These are phyloP conservation scores for Rhopalosiphum maidis DNA, from an alignment of 1,140 invertebrate species.

Conservation along the genomic window DNA sequence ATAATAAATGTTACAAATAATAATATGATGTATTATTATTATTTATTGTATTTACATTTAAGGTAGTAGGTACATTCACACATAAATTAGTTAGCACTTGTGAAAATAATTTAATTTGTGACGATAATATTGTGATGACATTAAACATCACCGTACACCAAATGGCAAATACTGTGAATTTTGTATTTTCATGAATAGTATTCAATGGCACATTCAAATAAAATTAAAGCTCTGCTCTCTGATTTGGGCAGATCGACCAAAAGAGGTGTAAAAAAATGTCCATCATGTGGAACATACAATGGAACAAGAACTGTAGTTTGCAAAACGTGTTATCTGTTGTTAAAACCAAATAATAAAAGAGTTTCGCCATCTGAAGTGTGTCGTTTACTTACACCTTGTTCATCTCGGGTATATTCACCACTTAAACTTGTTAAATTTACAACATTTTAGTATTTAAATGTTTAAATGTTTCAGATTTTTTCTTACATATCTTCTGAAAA, in stretches of 20 bases:
- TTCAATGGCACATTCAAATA: constrained; percentile 58
- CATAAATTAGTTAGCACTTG: not conserved
- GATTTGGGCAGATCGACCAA: constrained; percentile 75
- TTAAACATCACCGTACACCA: not conserved
- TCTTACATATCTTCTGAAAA: constrained; percentile 43
- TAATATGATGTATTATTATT: not conserved
- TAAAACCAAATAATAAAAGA: constrained; percentile 41
- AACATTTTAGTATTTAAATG: not conserved
- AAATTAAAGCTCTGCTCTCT: constrained; percentile 59
- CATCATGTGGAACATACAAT: constrained; percentile 80
- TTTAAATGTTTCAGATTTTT: constrained; percentile 40
- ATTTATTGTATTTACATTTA: not conserved
- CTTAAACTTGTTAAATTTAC: not conserved
- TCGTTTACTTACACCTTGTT: constrained; percentile 27
- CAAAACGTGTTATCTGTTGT: constrained; percentile 68
- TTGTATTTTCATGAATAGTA: not conserved
- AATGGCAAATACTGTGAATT: not conserved
- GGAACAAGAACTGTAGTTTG: constrained; percentile 77
- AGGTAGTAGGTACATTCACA: not conserved
- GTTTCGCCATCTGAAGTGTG: constrained; percentile 39
- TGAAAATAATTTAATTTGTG: not conserved
- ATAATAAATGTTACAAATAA: not conserved
- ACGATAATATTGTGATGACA: not conserved
- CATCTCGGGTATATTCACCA: not conserved
- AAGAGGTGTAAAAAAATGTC: constrained; percentile 77